Evolutionary conservation across 2,888 invertebrate species (phyloP).

Genomic region (Seira ritae): DNA sequence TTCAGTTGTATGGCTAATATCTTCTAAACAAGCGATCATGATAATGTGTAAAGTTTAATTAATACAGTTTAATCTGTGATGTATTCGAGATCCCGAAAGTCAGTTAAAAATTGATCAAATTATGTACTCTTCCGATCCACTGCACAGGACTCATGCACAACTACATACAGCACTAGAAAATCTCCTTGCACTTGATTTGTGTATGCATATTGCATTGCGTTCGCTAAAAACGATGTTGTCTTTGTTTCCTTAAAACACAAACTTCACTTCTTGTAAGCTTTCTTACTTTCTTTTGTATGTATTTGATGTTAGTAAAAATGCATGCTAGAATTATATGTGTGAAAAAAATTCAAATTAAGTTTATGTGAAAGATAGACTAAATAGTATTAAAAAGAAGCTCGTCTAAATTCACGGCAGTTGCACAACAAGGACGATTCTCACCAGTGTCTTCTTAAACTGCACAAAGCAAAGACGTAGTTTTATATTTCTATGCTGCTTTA

Average conservation of each 20-base stretch:
- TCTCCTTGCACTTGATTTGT: background rate
- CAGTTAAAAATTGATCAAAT: conserved; percentile 1
- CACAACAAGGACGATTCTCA: background rate
- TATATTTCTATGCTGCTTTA: background rate
- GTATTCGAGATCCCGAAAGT: background rate
- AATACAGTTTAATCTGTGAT: background rate
- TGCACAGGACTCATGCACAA: too few species aligned
- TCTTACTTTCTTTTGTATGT: background rate
- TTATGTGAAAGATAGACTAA: background rate
- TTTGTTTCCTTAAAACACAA: conserved; percentile 5
- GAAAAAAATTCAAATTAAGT: background rate
- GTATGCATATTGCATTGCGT: background rate
- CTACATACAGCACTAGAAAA: background rate
- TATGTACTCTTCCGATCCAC: too few species aligned
- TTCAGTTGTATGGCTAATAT: background rate
- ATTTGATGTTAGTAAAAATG: background rate
- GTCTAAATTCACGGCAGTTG: background rate
- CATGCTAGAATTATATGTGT: background rate
- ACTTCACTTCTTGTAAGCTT: background rate
- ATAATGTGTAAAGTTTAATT: background rate
- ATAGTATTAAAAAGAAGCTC: background rate
- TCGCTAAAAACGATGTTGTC: background rate
- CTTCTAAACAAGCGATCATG: background rate
- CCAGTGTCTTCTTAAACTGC: too few species aligned
- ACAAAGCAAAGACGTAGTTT: background rate